These are phyloP conservation scores for Leptatherina wallacei DNA, from an alignment of 2,797 vertebrate genomes.

Conservation along the genomic window DNA sequence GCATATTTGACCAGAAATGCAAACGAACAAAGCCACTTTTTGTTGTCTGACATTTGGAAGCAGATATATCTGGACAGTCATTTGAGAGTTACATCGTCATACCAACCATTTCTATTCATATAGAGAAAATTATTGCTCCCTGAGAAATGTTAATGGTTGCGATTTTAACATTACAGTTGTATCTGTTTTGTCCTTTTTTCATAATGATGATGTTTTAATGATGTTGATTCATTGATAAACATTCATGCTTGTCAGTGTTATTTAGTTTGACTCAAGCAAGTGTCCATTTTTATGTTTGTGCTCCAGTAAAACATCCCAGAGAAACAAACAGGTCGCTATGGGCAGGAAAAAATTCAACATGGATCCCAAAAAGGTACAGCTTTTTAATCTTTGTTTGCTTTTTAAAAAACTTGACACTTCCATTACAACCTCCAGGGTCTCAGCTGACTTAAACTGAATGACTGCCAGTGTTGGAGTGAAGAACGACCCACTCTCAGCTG, in stretches of 20 bases:
- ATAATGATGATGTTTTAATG: background rate
- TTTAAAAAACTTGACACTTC: background rate
- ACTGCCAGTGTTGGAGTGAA: background rate
- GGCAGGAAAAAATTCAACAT: slow-evolving; percentile 99
- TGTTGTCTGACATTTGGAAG: background rate
- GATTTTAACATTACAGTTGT: background rate
- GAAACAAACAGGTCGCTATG: slow-evolving; percentile 97
- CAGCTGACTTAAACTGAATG: slow-evolving; percentile 5
- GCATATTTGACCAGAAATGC: background rate
- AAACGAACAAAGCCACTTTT: background rate
- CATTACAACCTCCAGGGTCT: slow-evolving; percentile 3
- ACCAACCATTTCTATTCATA: background rate
- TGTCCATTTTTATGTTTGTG: slow-evolving; percentile 16
- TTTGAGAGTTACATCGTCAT: background rate
- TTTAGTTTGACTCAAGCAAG: background rate
- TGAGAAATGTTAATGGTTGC: background rate
- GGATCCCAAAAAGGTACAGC: slow-evolving; percentile 95
- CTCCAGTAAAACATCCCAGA: slow-evolving; percentile 94
- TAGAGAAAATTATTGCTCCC: background rate
- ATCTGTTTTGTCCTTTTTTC: background rate
- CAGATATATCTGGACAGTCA: background rate
- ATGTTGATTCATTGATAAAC: background rate
- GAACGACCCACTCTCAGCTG: slow-evolving; percentile 3
- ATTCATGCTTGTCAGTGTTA: background rate
- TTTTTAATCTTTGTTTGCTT: background rate